phyloP scores from a whole-genome alignment of 1,140 invertebrate genomes.

The Ceratina japonica region DNA sequence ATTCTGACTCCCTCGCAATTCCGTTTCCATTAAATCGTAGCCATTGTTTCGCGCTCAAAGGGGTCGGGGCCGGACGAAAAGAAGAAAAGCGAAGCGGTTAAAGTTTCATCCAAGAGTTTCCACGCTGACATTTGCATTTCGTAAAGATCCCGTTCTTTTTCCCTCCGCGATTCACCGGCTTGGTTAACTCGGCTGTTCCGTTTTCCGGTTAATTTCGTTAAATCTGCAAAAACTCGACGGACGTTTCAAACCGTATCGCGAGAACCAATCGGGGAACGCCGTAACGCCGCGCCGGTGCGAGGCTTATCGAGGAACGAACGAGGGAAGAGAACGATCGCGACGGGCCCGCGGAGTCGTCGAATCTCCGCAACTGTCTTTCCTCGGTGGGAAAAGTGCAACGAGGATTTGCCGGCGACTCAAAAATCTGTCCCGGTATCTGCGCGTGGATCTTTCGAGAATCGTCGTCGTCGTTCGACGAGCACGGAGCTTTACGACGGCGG shows the following conservation, averaged over 20 bases:
- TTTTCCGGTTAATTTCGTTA: too few species aligned
- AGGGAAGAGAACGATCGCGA: conserved; percentile 13
- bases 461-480: conserved; percentile 34
- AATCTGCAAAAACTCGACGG: too few species aligned
- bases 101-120: conserved; percentile 16
- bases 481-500: conserved; percentile 45
- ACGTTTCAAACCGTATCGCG: too few species aligned
- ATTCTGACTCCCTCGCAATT: conserved; percentile 15
- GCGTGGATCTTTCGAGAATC: conserved; percentile 34
- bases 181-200: too few species aligned
- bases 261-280: too few species aligned
- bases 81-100: conserved; percentile 18
- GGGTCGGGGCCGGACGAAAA: neutral
- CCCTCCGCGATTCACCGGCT: too few species aligned
- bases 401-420: conserved; percentile 36
- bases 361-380: neutral
- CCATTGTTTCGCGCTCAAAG: conserved; percentile 27
- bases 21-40: conserved; percentile 31
- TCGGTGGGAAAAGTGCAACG: neutral
- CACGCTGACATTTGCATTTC: conserved; percentile 25
- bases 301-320: too few species aligned
- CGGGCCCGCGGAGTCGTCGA: conserved; percentile 17
- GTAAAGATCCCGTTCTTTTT: conserved; percentile 10
- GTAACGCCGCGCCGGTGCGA: too few species aligned
- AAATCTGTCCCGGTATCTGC: conserved; percentile 39